A percentile compares a stretch with the other conserved stretches of the same genome.
Evolutionary conservation across 2,113 vertebrate species (phyloP).

Genomic region (Myrmophylax atrothorax): DNA sequence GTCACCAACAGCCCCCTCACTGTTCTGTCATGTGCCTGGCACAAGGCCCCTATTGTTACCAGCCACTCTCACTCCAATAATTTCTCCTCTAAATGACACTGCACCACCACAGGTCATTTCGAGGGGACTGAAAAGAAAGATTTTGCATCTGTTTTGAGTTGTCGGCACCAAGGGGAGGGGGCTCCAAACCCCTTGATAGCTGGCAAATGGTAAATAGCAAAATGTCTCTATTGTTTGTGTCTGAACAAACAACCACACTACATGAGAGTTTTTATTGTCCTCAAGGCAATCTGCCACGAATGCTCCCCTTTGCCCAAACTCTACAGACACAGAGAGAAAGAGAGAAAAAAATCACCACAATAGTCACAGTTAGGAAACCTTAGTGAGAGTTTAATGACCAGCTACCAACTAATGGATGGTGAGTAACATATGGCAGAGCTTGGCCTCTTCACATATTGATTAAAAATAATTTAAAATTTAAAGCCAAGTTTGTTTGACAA

Average conservation of each 20-base stretch:
- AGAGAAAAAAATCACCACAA: constrained; percentile 21
- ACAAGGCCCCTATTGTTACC: constrained; percentile 86
- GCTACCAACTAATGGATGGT: constrained; percentile 60
- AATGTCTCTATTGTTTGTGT: constrained; percentile 77
- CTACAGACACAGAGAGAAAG: constrained; percentile 25
- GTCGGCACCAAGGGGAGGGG: constrained; percentile 74
- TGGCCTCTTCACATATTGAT: constrained; percentile 15
- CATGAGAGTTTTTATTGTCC: constrained; percentile 82
- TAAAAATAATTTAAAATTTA: constrained; percentile 60
- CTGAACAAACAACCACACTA: constrained; percentile 73
- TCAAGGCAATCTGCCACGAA: constrained; percentile 80
- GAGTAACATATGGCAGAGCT: constrained; percentile 42
- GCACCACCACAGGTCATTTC: constrained; percentile 83
- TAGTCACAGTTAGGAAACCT: constrained; percentile 46
- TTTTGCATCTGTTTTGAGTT: constrained; percentile 86
- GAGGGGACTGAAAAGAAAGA: constrained; percentile 75
- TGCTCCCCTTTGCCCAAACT: constrained; percentile 55
- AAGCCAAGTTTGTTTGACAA: constrained; percentile 22
- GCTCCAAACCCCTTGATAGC: constrained; percentile 65
- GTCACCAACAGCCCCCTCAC: constrained; percentile 69
- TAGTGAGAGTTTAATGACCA: constrained; percentile 58
- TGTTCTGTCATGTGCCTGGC: constrained; percentile 82
- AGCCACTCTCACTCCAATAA: constrained; percentile 70
- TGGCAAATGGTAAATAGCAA: constrained; percentile 75
- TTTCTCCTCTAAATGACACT: constrained; percentile 74